These are phyloP conservation scores for Tenthredo notha DNA, from an alignment of 2,888 invertebrate species.

Conservation along the genomic window DNA sequence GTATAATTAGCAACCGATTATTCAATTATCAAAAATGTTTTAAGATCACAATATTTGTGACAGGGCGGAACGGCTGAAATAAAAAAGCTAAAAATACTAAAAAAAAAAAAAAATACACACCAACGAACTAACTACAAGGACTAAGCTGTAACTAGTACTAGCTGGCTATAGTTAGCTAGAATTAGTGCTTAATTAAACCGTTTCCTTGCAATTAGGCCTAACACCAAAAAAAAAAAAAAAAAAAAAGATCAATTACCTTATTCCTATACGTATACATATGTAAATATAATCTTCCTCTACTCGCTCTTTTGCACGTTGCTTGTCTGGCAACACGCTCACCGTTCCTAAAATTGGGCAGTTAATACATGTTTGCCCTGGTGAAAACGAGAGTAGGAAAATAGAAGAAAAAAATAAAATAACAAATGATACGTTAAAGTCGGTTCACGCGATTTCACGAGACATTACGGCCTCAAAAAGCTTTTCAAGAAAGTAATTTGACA, in stretches of 20 bases:
- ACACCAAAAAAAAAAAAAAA: conserved; percentile 54
- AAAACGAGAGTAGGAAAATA: background rate
- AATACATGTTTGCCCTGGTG: conserved; percentile 16
- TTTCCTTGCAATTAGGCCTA: conserved; percentile 73
- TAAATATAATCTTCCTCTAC: conserved; percentile 59
- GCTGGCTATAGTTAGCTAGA: conserved; percentile 57
- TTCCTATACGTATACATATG: conserved; percentile 58
- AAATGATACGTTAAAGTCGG: conserved; percentile 7
- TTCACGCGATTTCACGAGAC: background rate
- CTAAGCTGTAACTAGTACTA: conserved; percentile 56
- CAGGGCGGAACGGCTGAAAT: conserved; percentile 54
- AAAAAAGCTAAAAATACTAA: conserved; percentile 53
- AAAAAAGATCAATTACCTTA: conserved; percentile 58
- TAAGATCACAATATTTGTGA: conserved; percentile 56
- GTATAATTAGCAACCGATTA: conserved; percentile 37
- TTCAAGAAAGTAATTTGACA: background rate
- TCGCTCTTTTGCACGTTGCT: conserved; percentile 69
- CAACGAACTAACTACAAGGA: conserved; percentile 66
- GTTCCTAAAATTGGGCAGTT: conserved; percentile 13
- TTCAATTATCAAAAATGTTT: conserved; percentile 1
- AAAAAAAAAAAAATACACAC: conserved; percentile 55
- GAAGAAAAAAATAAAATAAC: background rate
- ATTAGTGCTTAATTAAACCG: conserved; percentile 57
- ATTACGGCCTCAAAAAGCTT: background rate
- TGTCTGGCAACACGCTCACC: conserved; percentile 63